A percentile compares a stretch with the other conserved stretches of the same genome.
phyloP scores from a whole-genome alignment of 2,888 invertebrate species.

The Plagodis pulveraria region DNA sequence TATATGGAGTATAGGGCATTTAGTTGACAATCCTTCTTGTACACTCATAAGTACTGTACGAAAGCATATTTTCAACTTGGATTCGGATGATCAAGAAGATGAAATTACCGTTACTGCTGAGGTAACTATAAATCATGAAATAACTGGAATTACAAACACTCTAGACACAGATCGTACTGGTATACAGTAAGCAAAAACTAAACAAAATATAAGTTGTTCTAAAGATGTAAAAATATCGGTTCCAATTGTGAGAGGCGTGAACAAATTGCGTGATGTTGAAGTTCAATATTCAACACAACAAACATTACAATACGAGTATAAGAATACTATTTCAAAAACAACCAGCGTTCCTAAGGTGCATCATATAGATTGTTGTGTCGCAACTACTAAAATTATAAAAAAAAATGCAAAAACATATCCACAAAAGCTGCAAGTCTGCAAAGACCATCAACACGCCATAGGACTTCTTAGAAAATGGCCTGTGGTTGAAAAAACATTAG shows the following conservation, averaged over 20 bases:
- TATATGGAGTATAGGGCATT: constrained; percentile 62
- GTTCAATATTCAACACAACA: constrained; percentile 45
- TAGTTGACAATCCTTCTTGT: constrained; percentile 64
- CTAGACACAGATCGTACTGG: neutral
- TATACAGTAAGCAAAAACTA: neutral
- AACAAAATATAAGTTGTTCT: constrained; percentile 16
- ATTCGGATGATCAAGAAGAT: constrained; percentile 17
- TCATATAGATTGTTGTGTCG: constrained; percentile 43
- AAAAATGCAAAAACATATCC: constrained; percentile 51
- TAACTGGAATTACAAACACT: neutral
- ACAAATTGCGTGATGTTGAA: constrained; percentile 41
- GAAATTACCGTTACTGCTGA: constrained; percentile 14
- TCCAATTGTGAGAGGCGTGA: constrained; percentile 48
- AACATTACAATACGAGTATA: neutral
- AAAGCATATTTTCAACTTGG: constrained; percentile 41
- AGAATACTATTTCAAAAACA: constrained; percentile 42
- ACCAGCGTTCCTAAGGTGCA: constrained; percentile 47
- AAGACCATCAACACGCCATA: constrained; percentile 53
- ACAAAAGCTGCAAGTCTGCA: constrained; percentile 47
- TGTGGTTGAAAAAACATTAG: constrained; percentile 20
- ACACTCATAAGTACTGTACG: constrained; percentile 54
- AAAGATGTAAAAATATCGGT: constrained; percentile 34
- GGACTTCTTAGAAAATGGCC: constrained; percentile 50
- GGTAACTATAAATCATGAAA: constrained; percentile 1
- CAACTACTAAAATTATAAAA: constrained; percentile 35